phyloP scores from a whole-genome alignment of 2,797 vertebrate genomes.

The Sebastes miniatus region DNA sequence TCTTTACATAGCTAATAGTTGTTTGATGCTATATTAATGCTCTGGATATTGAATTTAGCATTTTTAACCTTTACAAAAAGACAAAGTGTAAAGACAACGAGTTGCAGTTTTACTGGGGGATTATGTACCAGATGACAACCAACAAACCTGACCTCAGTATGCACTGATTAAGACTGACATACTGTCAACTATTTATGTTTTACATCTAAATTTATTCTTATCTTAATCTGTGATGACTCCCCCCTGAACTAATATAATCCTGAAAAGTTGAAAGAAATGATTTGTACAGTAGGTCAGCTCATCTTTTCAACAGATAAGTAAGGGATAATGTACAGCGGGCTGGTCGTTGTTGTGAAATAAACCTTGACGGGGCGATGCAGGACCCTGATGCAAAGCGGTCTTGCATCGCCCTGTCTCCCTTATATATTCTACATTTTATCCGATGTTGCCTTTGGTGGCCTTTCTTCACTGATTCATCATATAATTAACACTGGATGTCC shows the following conservation, averaged over 20 bases:
- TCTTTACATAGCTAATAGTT: too few species aligned
- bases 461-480: slow-evolving; percentile 8
- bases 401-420: too few species aligned
- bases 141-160: neutral
- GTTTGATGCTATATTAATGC: too few species aligned
- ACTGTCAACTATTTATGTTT: slow-evolving; percentile 19
- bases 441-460: neutral
- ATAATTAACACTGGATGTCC: neutral
- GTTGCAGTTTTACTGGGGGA: neutral
- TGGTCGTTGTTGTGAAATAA: too few species aligned
- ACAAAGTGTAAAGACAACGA: neutral
- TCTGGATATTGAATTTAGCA: too few species aligned
- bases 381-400: too few species aligned
- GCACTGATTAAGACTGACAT: slow-evolving; percentile 8
- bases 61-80: neutral
- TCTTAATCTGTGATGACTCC: slow-evolving; percentile 21
- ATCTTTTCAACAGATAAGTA: slow-evolving; percentile 32
- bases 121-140: neutral
- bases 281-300: slow-evolving; percentile 30
- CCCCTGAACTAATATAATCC: slow-evolving; percentile 31
- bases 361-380: too few species aligned
- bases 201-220: slow-evolving; percentile 15
- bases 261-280: neutral
- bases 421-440: neutral
- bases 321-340: too few species aligned